These are phyloP conservation scores for Sternarchorhynchus goeldii DNA, from an alignment of 2,797 vertebrate species.

Conservation along the genomic window DNA sequence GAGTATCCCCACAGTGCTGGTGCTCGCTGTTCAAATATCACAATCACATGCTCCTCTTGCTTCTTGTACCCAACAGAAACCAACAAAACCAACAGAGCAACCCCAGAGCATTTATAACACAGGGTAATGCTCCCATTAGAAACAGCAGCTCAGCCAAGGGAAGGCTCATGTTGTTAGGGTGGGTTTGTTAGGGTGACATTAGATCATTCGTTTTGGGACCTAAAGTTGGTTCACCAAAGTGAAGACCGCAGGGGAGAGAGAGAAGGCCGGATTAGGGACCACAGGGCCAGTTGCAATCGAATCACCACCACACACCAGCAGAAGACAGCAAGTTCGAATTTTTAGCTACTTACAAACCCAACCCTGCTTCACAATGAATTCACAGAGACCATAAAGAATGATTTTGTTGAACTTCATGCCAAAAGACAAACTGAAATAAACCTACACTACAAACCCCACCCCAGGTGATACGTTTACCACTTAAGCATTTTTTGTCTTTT, in stretches of 20 bases:
- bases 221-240: neutral
- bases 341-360: neutral
- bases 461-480: no score
- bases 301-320: neutral
- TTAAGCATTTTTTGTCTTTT: no score
- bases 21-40: conserved; percentile 30
- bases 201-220: neutral
- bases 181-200: neutral
- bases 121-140: conserved; percentile 1
- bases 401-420: no score
- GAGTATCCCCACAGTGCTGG: conserved; percentile 30
- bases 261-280: conserved; percentile 71
- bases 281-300: conserved; percentile 60
- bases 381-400: neutral
- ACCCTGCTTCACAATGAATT: neutral
- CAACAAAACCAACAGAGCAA: neutral
- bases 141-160: neutral
- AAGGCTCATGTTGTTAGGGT: neutral
- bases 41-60: conserved; percentile 21
- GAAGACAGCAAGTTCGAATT: conserved; percentile 5
- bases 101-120: neutral
- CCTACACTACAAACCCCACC: no score
- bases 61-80: neutral
- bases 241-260: conserved; percentile 24
- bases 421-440: no score